phyloP scores from a whole-genome alignment of 2,888 invertebrate genomes.

The Prosapia bicincta region DNA sequence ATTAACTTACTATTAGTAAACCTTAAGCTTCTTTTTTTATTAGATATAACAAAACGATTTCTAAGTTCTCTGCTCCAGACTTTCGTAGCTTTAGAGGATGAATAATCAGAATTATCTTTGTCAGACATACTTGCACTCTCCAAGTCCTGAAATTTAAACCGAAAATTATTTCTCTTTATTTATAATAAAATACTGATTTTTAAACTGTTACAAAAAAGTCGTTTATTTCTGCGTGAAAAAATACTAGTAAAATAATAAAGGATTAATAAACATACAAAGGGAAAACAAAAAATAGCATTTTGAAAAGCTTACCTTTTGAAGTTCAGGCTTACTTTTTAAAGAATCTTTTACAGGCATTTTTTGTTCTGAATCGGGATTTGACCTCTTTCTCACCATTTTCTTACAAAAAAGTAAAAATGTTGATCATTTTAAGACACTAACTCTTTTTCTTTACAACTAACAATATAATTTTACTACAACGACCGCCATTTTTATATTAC shows the following conservation, averaged over 20 bases:
- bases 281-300: neutral
- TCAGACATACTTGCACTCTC: slow-evolving; percentile 23
- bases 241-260: no score
- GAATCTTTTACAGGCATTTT: slow-evolving; percentile 29
- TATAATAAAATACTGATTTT: no score
- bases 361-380: slow-evolving; percentile 15
- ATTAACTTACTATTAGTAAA: slow-evolving; percentile 26
- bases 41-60: slow-evolving; percentile 29
- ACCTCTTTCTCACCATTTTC: slow-evolving; percentile 25
- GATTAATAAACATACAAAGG: no score
- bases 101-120: slow-evolving; percentile 26
- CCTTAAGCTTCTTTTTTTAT: slow-evolving; percentile 27
- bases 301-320: slow-evolving; percentile 12
- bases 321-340: slow-evolving; percentile 11
- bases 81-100: slow-evolving; percentile 21
- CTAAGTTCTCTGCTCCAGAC: slow-evolving; percentile 29
- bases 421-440: neutral
- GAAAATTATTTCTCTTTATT: no score
- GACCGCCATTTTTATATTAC: slow-evolving; percentile 1
- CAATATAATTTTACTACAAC: neutral
- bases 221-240: no score
- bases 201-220: no score
- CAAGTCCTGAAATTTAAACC: slow-evolving; percentile 15
- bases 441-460: neutral
- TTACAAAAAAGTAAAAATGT: neutral